These are phyloP conservation scores for Dryobota labecula DNA, from an alignment of 2,888 invertebrate species.

Conservation along the genomic window DNA sequence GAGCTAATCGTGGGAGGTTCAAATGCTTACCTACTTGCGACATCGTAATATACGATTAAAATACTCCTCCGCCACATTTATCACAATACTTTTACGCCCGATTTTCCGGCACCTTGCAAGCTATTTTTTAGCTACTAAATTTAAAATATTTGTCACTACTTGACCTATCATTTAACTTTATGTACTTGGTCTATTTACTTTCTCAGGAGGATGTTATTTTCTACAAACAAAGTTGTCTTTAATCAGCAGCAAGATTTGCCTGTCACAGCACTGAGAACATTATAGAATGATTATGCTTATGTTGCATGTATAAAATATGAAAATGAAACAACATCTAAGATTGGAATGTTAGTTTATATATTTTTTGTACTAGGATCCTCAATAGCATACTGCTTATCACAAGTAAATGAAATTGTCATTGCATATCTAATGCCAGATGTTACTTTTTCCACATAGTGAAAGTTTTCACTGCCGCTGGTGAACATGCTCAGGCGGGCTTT, in stretches of 20 bases:
- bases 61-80: background rate
- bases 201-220: background rate
- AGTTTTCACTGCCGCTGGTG: constrained; percentile 96
- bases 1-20: background rate
- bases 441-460: constrained; percentile 95
- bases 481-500: constrained; percentile 95
- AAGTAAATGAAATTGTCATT: constrained; percentile 96
- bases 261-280: too few relatives aligned
- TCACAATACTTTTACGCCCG: background rate
- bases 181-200: background rate
- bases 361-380: constrained; percentile 84
- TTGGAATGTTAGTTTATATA: constrained; percentile 67
- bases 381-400: constrained; percentile 93
- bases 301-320: background rate
- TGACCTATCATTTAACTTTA: background rate
- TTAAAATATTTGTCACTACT: background rate
- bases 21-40: background rate
- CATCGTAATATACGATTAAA: background rate
- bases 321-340: constrained; percentile 36
- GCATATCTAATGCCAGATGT: constrained; percentile 94
- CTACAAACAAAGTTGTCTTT: too few relatives aligned
- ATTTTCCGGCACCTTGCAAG: too few relatives aligned
- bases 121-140: background rate
- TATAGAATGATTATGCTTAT: too few relatives aligned
- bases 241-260: too few relatives aligned